Conservation (phyloP, 2,888 invertebrate genomes). For the Maniola hyperantus region DNA sequence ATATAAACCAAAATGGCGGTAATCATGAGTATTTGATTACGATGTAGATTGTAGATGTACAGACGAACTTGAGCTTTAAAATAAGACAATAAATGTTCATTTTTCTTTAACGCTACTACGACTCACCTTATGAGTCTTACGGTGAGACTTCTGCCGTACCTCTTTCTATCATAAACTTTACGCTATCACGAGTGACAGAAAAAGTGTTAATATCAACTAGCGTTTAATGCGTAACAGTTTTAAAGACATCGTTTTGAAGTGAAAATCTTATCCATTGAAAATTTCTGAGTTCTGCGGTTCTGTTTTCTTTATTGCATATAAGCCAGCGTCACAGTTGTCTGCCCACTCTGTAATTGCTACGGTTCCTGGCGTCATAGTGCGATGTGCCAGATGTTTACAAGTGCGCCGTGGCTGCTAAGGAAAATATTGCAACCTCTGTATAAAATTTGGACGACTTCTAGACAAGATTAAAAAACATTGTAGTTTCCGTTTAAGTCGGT, state of each 20-base stretch:
- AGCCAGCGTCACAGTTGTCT: slow-evolving; percentile 66
- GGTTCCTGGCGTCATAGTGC: slow-evolving; percentile 63
- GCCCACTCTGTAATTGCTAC: slow-evolving; percentile 66
- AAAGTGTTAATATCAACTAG: too few species aligned
- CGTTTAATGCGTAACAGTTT: too few species aligned
- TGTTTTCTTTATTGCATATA: slow-evolving; percentile 70
- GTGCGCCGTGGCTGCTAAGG: slow-evolving; percentile 48
- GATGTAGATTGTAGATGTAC: too few species aligned
- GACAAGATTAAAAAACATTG: not conserved
- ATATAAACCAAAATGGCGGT: too few species aligned
- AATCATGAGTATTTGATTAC: too few species aligned
- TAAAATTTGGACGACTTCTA: slow-evolving; percentile 35
- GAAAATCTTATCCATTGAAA: not conserved
- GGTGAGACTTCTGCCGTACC: too few species aligned
- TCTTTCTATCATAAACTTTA: too few species aligned
- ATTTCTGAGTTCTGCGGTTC: slow-evolving; percentile 42
- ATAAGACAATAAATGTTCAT: too few species aligned
- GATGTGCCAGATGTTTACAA: slow-evolving; percentile 72
- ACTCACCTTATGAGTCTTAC: too few species aligned
- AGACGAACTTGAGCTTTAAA: too few species aligned
- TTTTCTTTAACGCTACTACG: too few species aligned
- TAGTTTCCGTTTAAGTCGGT: not conserved
- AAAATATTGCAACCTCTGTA: slow-evolving; percentile 37
- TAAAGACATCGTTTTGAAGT: not conserved
- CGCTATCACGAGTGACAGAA: too few species aligned